phyloP scores from a whole-genome alignment of 2,797 vertebrate species.

The Amniataba percoides region DNA sequence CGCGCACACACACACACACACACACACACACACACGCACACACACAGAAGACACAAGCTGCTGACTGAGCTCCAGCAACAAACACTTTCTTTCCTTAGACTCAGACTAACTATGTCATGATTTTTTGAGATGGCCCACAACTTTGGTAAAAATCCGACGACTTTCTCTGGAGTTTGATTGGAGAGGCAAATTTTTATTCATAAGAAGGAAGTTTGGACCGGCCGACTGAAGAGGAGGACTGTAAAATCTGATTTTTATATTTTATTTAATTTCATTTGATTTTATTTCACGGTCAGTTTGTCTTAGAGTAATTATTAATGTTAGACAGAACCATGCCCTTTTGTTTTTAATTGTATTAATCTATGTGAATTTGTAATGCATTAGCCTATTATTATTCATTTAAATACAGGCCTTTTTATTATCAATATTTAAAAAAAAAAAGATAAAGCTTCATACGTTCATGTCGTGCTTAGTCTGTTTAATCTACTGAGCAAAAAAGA shows the following conservation, averaged over 20 bases:
- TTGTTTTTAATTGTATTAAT: background rate
- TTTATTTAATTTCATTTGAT: background rate
- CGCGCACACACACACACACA: conserved; percentile 17
- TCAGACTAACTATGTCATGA: too few species aligned
- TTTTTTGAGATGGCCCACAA: too few species aligned
- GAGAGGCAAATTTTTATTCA: background rate
- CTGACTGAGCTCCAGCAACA: conserved; percentile 25
- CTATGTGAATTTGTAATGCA: too few species aligned
- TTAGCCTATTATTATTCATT: too few species aligned
- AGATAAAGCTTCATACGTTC: background rate
- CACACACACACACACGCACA: conserved; percentile 12
- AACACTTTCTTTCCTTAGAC: background rate
- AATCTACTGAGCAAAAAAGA: background rate
- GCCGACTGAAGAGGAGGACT: background rate
- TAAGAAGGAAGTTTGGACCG: background rate
- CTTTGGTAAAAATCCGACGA: background rate
- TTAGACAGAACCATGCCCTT: background rate
- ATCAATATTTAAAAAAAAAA: background rate
- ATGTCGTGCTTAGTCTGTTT: background rate
- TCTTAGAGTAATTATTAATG: background rate
- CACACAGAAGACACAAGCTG: conserved; percentile 34
- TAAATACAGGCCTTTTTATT: too few species aligned
- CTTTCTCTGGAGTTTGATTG: background rate
- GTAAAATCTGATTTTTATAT: too few species aligned
- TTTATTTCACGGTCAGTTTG: background rate